A percentile compares a stretch with the other conserved stretches of the same genome.
Conservation (phyloP, 2,113 vertebrate species). For the Laterallus jamaicensis region DNA sequence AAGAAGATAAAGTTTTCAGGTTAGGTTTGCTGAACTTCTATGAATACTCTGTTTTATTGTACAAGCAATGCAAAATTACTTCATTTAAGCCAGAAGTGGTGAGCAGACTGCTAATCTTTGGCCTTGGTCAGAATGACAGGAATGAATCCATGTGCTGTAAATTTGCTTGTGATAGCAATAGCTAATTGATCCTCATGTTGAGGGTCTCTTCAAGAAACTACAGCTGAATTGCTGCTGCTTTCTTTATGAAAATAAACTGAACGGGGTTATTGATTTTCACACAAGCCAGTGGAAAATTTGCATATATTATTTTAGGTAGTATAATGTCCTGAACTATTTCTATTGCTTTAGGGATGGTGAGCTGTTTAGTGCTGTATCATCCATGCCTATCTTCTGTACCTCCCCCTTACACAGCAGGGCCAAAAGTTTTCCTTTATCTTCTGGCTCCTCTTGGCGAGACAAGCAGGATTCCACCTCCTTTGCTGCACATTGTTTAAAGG, state of each 20-base stretch:
- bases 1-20: not conserved
- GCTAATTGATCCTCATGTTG: not conserved
- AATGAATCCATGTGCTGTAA: not conserved
- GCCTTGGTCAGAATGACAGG: not conserved
- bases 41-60: not conserved
- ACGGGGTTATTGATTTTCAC: not conserved
- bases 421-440: not conserved
- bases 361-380: not conserved
- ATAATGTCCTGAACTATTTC: not conserved
- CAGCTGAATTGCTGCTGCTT: not conserved
- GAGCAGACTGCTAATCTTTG: not conserved
- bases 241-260: not conserved
- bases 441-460: not conserved
- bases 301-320: not conserved
- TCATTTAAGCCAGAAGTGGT: not conserved
- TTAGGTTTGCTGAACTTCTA: not conserved
- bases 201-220: not conserved
- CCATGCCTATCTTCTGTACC: not conserved
- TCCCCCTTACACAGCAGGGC: not conserved
- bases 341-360: not conserved
- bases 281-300: not conserved
- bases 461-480: not conserved
- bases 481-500: not conserved
- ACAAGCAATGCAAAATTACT: not conserved
- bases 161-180: not conserved